A percentile compares a stretch with the other conserved stretches of the same genome.
Conservation (phyloP, 2,797 vertebrate species). For the Paratrypauchen microcephalus region DNA sequence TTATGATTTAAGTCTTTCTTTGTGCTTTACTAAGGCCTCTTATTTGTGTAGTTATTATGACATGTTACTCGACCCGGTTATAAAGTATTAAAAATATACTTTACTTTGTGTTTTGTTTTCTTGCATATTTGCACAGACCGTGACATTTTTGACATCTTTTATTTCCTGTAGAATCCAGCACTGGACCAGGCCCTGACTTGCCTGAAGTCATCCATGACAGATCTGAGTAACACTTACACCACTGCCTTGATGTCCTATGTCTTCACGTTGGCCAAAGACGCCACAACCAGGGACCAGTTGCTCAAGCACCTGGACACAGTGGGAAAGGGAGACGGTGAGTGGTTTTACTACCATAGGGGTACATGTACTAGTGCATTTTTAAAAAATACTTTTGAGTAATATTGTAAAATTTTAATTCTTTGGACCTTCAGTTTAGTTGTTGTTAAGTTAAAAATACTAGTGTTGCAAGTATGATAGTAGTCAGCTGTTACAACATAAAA, state of each 20-base stretch:
- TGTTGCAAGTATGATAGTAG: too few relatives aligned
- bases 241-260: slow-evolving; percentile 82
- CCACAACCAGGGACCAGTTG: slow-evolving; percentile 49
- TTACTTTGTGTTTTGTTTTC: too few relatives aligned
- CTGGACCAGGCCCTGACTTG: slow-evolving; percentile 73
- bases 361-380: neutral
- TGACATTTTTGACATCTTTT: neutral
- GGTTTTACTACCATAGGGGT: neutral
- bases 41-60: too few relatives aligned
- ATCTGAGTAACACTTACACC: slow-evolving; percentile 69
- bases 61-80: too few relatives aligned
- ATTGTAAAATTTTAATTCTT: too few relatives aligned
- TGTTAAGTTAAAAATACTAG: too few relatives aligned
- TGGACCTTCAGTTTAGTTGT: too few relatives aligned
- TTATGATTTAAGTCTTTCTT: too few relatives aligned
- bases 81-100: too few relatives aligned
- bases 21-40: too few relatives aligned
- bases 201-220: slow-evolving; percentile 49
- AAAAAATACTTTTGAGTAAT: neutral
- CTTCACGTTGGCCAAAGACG: slow-evolving; percentile 80
- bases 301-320: slow-evolving; percentile 58
- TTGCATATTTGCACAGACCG: too few relatives aligned
- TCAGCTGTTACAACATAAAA: too few relatives aligned
- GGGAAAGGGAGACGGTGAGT: slow-evolving; percentile 63
- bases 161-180: slow-evolving; percentile 55